phyloP scores from a whole-genome alignment of 2,113 vertebrate genomes.

The Micromys minutus region DNA sequence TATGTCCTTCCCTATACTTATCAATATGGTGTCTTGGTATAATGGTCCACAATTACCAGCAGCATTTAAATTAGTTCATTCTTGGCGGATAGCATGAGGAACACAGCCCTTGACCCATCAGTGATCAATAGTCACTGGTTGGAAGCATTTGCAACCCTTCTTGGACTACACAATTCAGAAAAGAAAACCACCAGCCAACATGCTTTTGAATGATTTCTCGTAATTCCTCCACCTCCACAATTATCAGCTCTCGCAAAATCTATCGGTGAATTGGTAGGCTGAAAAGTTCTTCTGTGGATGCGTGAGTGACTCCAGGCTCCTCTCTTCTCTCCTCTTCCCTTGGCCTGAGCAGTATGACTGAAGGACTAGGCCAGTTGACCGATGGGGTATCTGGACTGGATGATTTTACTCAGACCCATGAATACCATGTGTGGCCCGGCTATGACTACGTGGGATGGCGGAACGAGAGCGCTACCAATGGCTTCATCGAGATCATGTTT shows the following conservation, averaged over 20 bases:
- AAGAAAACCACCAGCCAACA: neutral
- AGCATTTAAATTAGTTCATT: neutral
- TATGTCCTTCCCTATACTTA: neutral
- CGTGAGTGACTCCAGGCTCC: neutral
- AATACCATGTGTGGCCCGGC: conserved; percentile 94
- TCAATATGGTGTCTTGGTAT: neutral
- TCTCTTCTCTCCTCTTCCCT: neutral
- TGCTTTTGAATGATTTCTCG: neutral
- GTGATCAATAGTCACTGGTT: neutral
- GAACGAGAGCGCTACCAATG: conserved; percentile 90
- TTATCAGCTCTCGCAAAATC: neutral
- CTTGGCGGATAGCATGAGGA: neutral
- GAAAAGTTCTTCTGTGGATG: neutral
- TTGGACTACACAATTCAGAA: neutral
- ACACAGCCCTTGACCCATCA: neutral
- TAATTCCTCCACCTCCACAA: neutral
- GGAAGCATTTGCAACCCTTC: neutral
- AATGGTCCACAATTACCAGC: neutral
- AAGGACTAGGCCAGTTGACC: conserved; percentile 96
- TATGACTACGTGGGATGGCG: conserved; percentile 98
- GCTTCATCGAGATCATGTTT: conserved; percentile 95
- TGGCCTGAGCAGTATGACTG: conserved; percentile 87
- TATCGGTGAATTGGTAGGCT: neutral
- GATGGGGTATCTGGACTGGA: conserved; percentile 96
- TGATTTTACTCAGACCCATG: conserved; percentile 94